Conservation (phyloP, 64 coral and sea anemone species). For the Cladopsammia gracilis region DNA sequence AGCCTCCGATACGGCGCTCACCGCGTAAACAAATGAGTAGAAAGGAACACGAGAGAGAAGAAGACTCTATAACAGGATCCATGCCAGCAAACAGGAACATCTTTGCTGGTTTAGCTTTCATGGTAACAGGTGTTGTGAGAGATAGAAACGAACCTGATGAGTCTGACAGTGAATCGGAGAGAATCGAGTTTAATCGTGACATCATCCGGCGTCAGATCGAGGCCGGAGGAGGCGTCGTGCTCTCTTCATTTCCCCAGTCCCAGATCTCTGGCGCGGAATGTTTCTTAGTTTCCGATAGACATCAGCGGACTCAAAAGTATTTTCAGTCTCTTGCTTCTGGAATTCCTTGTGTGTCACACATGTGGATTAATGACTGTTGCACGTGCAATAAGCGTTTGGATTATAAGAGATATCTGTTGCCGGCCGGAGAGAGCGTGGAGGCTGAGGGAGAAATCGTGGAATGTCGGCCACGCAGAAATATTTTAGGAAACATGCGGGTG, state of each 20-base stretch:
- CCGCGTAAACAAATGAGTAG: conserved; percentile 45
- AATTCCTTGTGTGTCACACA: conserved; percentile 89
- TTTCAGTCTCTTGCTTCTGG: conserved; percentile 89
- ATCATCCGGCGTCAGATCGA: conserved; percentile 75
- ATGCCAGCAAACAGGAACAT: conserved; percentile 65
- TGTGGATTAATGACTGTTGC: conserved; percentile 88
- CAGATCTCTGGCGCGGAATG: conserved; percentile 77
- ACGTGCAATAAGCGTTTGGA: conserved; percentile 46
- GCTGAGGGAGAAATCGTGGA: conserved; percentile 72
- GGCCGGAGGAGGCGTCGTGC: conserved; percentile 87
- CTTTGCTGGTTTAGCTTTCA: conserved; percentile 90
- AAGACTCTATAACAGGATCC: conserved; percentile 1
- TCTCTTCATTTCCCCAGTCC: conserved; percentile 70
- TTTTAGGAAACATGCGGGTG: conserved; percentile 81
- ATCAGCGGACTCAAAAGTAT: conserved; percentile 91
- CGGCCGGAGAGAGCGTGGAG: conserved; percentile 76
- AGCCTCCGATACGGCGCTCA: conserved; percentile 2
- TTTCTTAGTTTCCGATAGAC: conserved; percentile 82
- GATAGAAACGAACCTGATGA: conserved; percentile 35
- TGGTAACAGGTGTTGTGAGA: conserved; percentile 72
- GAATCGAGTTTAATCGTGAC: conserved; percentile 66
- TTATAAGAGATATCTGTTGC: conserved; percentile 76
- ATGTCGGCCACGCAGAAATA: conserved; percentile 56
- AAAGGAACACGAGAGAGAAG: not conserved
- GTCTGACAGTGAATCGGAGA: conserved; percentile 79